Evolutionary conservation across 2,113 vertebrate species (phyloP).

Genomic region (Channa maculata): DNA sequence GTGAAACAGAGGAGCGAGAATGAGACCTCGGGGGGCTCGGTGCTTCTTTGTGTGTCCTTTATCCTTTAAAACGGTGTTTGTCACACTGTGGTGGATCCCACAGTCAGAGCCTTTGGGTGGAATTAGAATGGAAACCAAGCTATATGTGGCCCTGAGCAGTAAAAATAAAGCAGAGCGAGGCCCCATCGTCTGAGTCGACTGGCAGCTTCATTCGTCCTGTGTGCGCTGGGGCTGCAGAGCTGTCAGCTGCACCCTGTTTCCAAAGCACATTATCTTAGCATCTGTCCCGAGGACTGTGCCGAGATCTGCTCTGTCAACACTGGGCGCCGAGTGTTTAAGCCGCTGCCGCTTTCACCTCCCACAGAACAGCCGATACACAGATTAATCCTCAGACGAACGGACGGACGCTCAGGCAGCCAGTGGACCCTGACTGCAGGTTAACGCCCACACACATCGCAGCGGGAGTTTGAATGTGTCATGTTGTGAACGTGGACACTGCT

Average conservation of each 20-base stretch:
- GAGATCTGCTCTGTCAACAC: slow-evolving; percentile 62
- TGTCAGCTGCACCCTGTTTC: slow-evolving; percentile 47
- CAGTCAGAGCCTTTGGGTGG: too few relatives aligned
- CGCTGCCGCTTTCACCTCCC: slow-evolving; percentile 65
- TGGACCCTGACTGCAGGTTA: slow-evolving; percentile 12
- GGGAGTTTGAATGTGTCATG: slow-evolving; percentile 7
- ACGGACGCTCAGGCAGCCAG: slow-evolving; percentile 15
- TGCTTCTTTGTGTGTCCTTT: neutral
- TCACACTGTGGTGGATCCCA: too few relatives aligned
- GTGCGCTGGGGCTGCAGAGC: slow-evolving; percentile 33
- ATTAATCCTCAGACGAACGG: slow-evolving; percentile 28
- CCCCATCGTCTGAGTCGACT: slow-evolving; percentile 7
- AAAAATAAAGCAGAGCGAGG: neutral
- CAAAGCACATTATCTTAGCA: slow-evolving; percentile 70
- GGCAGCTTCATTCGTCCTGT: slow-evolving; percentile 35
- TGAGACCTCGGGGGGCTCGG: too few relatives aligned
- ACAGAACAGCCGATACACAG: slow-evolving; percentile 59
- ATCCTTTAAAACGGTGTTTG: neutral
- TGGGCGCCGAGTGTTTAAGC: slow-evolving; percentile 53
- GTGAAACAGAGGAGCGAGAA: neutral
- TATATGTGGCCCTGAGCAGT: neutral
- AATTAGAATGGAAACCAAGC: neutral
- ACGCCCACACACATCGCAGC: slow-evolving; percentile 39
- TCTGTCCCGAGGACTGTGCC: slow-evolving; percentile 64
- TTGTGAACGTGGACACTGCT: too few relatives aligned